Base-by-base conservation (phyloP, 2,797 vertebrate species). In the Enteromius mattozi region DNA sequence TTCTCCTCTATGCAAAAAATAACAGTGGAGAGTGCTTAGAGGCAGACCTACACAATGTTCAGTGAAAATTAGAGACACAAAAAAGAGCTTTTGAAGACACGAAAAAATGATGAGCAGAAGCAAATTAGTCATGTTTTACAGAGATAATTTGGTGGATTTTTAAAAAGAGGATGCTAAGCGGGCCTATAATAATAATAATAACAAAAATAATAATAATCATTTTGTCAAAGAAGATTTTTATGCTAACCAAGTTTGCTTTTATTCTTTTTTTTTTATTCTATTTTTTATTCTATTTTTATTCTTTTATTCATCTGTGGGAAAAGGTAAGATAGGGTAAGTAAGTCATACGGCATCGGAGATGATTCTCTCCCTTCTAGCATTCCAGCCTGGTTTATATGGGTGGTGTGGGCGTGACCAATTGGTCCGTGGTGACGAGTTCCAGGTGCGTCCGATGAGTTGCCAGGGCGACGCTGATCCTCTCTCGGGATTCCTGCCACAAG, bases 1-100 rank as follows among this genome's bases (percentile, higher is more conserved):
- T 83, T 56, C 85, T 66, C 70, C 65, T 81, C 63, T 66, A 59
- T 72, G 47, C 47, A 42, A 69, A 51, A 42, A 56, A 83, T 10
- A 24, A 76, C 37, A 66, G 30, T 4, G 42, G 47, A 35, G 49
- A 27, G 12, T 6, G 49, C 12, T 66, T 12, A 69, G 74, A 78
- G 30, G 42, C 54, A 82, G 37, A 65, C 24, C 59, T 78, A 65
- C 40, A 78, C 37, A 33, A 19, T 78, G 40, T 65, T 78, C 40
- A 47, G 61, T 30, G 47, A 33, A 16, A 69, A 30, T 30, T 24
- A 79, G 19, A 24, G 56, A 13, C 1, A 51, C 2, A 51, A 49
- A 63, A 42, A 78, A 72, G 5, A 19, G 30, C 30, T n/a, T n/a
- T 51, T 59, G 12, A 69, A 42, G 66, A 79, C 6, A 82, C 47